Conservation (phyloP, 2,888 invertebrate species). For the Celastrina argiolus region DNA sequence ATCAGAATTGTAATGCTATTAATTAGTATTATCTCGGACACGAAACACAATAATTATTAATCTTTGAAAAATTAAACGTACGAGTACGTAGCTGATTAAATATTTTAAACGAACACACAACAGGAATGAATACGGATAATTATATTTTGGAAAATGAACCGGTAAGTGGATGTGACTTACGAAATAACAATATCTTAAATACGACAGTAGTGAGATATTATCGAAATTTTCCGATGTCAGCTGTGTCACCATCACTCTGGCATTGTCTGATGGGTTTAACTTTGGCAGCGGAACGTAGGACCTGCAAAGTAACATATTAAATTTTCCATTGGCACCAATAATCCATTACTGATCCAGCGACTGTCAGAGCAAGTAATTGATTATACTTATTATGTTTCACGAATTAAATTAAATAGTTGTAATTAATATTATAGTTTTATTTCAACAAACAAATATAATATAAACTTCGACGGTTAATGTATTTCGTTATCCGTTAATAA, state of each 20-base stretch:
- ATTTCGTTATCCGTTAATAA: too few species aligned
- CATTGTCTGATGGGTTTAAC: slow-evolving; percentile 52
- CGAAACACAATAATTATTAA: too few species aligned
- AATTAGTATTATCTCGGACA: too few species aligned
- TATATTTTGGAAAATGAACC: background rate
- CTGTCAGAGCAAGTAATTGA: background rate
- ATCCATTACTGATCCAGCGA: background rate
- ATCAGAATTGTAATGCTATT: too few species aligned
- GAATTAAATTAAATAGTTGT: too few species aligned
- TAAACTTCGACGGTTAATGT: too few species aligned
- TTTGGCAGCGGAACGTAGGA: slow-evolving; percentile 64
- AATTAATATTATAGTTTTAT: too few species aligned
- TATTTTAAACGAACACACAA: background rate
- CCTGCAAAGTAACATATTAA: slow-evolving; percentile 44
- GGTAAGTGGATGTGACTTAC: slow-evolving; percentile 40
- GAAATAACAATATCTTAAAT: slow-evolving; percentile 59
- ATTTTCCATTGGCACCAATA: background rate
- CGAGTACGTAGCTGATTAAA: too few species aligned
- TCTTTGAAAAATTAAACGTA: too few species aligned
- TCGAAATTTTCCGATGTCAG: slow-evolving; percentile 51
- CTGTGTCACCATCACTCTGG: slow-evolving; percentile 64
- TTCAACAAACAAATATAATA: too few species aligned
- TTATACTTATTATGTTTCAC: too few species aligned
- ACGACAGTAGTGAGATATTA: slow-evolving; percentile 53
- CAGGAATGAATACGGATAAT: background rate